Evolutionary conservation across 2,888 invertebrate genomes (phyloP).

Genomic region (Aspidapion aeneum): DNA sequence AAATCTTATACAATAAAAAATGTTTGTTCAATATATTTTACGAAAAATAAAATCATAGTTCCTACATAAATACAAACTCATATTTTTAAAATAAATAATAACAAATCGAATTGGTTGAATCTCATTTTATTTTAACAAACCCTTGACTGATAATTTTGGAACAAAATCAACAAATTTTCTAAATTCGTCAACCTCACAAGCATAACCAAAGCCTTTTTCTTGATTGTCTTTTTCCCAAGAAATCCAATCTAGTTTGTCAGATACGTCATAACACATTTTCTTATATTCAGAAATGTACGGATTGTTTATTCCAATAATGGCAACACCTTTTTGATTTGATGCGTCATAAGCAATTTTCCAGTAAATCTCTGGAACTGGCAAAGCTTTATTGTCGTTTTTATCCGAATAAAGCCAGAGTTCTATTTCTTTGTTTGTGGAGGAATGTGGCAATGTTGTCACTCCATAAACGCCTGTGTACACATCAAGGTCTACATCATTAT

Average conservation of each 20-base stretch:
- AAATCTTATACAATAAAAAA: no score
- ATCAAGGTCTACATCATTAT: constrained; percentile 36
- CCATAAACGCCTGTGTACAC: constrained; percentile 55
- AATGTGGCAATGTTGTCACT: constrained; percentile 54
- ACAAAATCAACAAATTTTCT: constrained; percentile 52
- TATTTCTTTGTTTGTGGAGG: constrained; percentile 34
- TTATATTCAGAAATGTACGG: constrained; percentile 44
- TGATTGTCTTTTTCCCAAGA: constrained; percentile 52
- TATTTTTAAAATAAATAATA: no score
- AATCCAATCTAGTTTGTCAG: constrained; percentile 58
- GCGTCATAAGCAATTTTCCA: constrained; percentile 61
- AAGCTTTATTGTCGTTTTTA: constrained; percentile 29
- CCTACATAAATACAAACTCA: no score
- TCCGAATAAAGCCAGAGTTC: constrained; percentile 38
- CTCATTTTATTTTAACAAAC: constrained; percentile 27
- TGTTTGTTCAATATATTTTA: no score
- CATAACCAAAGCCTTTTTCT: constrained; percentile 56
- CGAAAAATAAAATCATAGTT: no score
- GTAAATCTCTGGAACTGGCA: constrained; percentile 56
- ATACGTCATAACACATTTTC: constrained; percentile 48
- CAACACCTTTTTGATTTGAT: constrained; percentile 51
- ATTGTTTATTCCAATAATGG: constrained; percentile 61
- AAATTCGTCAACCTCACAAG: constrained; percentile 58
- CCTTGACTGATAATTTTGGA: constrained; percentile 51
- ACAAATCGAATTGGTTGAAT: no score